A percentile compares a stretch with the other conserved stretches of the same genome.
Evolutionary conservation across 2,113 vertebrate species (phyloP).

Genomic region (Corydoras sp.): DNA sequence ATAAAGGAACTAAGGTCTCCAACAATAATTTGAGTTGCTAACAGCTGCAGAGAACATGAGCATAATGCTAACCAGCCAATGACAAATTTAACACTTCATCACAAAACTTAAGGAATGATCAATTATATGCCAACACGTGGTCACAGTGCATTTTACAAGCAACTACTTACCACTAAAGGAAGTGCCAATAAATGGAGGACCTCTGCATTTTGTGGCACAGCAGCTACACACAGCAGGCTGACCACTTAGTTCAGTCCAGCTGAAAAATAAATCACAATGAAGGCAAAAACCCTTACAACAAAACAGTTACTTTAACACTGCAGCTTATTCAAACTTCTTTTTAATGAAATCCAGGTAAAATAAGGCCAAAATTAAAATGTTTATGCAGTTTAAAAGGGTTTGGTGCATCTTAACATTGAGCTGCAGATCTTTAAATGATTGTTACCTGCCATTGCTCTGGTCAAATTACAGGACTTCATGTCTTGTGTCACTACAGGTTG

Average conservation of each 20-base stretch:
- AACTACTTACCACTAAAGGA: conserved; percentile 37
- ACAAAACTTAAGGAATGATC: too few relatives aligned
- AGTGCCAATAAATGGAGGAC: conserved; percentile 9
- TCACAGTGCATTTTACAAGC: neutral
- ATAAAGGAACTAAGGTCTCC: too few relatives aligned
- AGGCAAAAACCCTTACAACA: neutral
- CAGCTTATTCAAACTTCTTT: too few relatives aligned
- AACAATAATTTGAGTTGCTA: too few relatives aligned
- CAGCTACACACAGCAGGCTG: conserved; percentile 49
- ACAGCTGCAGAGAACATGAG: too few relatives aligned
- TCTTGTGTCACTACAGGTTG: conserved; percentile 32
- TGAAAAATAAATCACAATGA: conserved; percentile 20
- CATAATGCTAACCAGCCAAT: too few relatives aligned
- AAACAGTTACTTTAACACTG: neutral
- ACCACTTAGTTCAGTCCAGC: conserved; percentile 57
- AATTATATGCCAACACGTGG: neutral
- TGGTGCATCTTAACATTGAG: too few relatives aligned
- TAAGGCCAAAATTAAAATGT: too few relatives aligned
- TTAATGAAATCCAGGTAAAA: too few relatives aligned
- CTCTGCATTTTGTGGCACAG: conserved; percentile 55
- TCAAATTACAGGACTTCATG: conserved; percentile 62
- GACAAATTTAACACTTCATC: too few relatives aligned
- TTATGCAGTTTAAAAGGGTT: too few relatives aligned
- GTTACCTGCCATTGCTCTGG: conserved; percentile 46
- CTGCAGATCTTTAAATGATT: too few relatives aligned